These are phyloP conservation scores for Drosophila willistoni DNA, from an alignment of 1,140 invertebrate genomes.

Conservation along the genomic window DNA sequence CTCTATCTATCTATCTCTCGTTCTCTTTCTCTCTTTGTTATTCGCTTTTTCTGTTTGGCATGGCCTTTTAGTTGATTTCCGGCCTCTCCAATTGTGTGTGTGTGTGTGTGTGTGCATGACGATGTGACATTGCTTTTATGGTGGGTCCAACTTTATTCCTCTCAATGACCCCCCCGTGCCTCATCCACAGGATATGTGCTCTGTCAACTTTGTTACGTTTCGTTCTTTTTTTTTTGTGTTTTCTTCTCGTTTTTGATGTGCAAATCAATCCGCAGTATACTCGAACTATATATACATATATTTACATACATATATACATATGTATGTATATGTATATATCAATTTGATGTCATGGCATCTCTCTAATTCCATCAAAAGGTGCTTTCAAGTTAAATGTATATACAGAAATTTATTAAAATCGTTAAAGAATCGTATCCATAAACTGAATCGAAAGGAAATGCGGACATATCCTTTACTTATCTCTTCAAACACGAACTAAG, in stretches of 20 bases:
- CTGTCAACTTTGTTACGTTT: conserved; percentile 5
- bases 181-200: conserved; percentile 7
- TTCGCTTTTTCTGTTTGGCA: conserved; percentile 30
- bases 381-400: too few relatives aligned
- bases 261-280: neutral
- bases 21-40: conserved; percentile 6
- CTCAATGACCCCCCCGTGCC: conserved; percentile 1
- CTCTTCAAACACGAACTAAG: too few relatives aligned
- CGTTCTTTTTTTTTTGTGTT: neutral
- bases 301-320: neutral
- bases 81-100: conserved; percentile 34
- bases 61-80: conserved; percentile 77
- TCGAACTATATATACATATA: neutral
- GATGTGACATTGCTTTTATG: conserved; percentile 37
- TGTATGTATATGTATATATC: neutral
- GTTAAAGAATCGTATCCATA: too few relatives aligned
- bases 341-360: too few relatives aligned
- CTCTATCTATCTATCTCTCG: neutral
- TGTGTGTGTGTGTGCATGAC: conserved; percentile 73
- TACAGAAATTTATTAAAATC: too few relatives aligned
- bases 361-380: too few relatives aligned
- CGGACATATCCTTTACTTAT: too few relatives aligned
- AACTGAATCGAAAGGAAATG: too few relatives aligned
- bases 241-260: neutral
- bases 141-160: conserved; percentile 5